Base-by-base conservation (phyloP, 2,113 vertebrate genomes). In the Scatophagus argus region DNA sequence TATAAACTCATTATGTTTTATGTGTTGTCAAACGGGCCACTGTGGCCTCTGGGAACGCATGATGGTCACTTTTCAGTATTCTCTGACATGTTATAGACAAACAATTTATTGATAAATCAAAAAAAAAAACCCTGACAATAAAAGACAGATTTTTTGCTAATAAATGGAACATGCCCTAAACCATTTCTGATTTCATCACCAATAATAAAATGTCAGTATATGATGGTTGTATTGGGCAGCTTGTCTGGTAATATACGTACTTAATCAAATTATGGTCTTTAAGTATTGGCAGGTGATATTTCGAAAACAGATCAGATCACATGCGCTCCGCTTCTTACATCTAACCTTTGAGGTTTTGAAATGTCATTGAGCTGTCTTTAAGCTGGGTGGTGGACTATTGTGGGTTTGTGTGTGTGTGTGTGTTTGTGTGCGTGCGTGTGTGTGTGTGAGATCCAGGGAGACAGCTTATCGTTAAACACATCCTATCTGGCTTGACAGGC, bases 391-490 rank as follows among this genome's bases (percentile, higher is more conserved):
- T 64, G 75, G 84, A 75, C 70, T 63, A 49, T 79, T 74, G 46
- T 78, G 63, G 44, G 70, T 55, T 49, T 21, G 36, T 44, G 65
- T 25, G 72, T 63, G 72, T 59, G 73, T 34, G 59, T 74, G 70
- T 49, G 49, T n/a, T 31, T 51, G 74, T 27, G 67, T 34, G 69
- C n/a, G 54, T 16, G 21, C 27, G 13, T 2, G 13, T 60, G 56
- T 14, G 25, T 39, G 9, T 84, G 74, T 78, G 86, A 67, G 84
- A 93, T 92, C 49, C 64, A 65, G 79, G 84, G 89, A 82, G 91
- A 92, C 93, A 93, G 89, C 89, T 92, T 93, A 93, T 94, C 92
- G 81, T 92, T 92, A 88, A 91, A 92, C 86, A 92, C 92, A 87
- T 94, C 91, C 91, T 90, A 94, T 93, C 83, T 82, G 88, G 64